Evolutionary conservation across 2,113 vertebrate genomes (phyloP).

Genomic region (Sphyrna mokarran): DNA sequence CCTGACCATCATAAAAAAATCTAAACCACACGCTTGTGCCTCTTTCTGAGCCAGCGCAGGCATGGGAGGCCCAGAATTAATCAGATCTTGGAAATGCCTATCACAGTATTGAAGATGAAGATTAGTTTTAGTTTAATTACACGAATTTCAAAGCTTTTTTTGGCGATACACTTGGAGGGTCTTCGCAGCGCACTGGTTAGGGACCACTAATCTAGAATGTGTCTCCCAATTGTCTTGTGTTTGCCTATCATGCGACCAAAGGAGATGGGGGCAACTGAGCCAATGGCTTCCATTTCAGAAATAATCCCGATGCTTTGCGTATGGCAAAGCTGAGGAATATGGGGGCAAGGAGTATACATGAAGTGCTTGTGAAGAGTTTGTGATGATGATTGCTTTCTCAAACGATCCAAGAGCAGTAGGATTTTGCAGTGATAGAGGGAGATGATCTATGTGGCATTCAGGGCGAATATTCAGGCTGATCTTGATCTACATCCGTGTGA

Average conservation of each 20-base stretch:
- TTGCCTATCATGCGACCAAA: not conserved
- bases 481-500: not conserved
- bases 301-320: not conserved
- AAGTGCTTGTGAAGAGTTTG: not conserved
- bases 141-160: too few relatives aligned
- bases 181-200: too few relatives aligned
- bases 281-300: not conserved
- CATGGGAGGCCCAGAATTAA: too few relatives aligned
- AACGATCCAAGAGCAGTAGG: not conserved
- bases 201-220: too few relatives aligned
- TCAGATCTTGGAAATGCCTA: too few relatives aligned
- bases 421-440: not conserved
- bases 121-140: too few relatives aligned
- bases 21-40: too few relatives aligned
- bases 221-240: too few relatives aligned
- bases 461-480: not conserved
- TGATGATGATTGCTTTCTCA: not conserved
- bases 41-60: too few relatives aligned
- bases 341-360: not conserved
- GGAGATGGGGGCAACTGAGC: not conserved
- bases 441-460: not conserved
- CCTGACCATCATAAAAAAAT: too few relatives aligned
- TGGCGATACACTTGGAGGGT: too few relatives aligned
- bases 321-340: not conserved
- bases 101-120: too few relatives aligned